Evolutionary conservation across 2,113 vertebrate species (phyloP).

Genomic region (Alosa alosa): DNA sequence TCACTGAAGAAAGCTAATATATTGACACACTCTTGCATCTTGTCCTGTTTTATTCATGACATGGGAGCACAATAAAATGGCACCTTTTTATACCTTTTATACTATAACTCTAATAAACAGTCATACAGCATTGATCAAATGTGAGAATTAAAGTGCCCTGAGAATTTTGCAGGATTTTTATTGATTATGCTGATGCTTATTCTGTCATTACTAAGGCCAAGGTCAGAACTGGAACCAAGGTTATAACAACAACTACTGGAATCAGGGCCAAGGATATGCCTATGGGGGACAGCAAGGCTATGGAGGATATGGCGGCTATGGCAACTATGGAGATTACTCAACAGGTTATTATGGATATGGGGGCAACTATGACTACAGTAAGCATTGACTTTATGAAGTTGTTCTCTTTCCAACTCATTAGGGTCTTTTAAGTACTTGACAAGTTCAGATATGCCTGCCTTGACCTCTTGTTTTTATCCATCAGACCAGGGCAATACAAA

Average conservation of each 20-base stretch:
- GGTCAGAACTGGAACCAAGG: slow-evolving; percentile 98
- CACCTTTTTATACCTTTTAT: too few relatives aligned
- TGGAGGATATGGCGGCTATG: slow-evolving; percentile 89
- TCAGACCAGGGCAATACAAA: slow-evolving; percentile 98
- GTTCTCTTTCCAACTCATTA: slow-evolving; percentile 35
- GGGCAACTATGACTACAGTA: slow-evolving; percentile 91
- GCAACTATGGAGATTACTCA: slow-evolving; percentile 93
- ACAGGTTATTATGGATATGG: slow-evolving; percentile 97
- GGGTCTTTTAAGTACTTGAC: too few relatives aligned
- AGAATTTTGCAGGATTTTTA: slow-evolving; percentile 51
- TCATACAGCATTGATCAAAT: too few relatives aligned
- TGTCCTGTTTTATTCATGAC: too few relatives aligned
- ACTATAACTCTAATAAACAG: too few relatives aligned
- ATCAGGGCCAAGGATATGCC: slow-evolving; percentile 90
- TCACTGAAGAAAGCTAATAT: too few relatives aligned
- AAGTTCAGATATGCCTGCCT: too few relatives aligned
- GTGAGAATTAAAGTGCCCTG: too few relatives aligned
- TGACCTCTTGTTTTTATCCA: slow-evolving; percentile 77
- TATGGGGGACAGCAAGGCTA: slow-evolving; percentile 93
- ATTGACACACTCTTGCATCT: too few relatives aligned
- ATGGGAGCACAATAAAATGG: too few relatives aligned
- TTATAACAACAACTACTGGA: slow-evolving; percentile 98
- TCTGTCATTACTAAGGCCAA: slow-evolving; percentile 55
- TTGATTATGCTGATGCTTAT: slow-evolving; percentile 51
- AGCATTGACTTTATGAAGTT: slow-evolving; percentile 22